These are phyloP conservation scores for Tetragnatha montana DNA, from an alignment of 2,888 invertebrate species.

Conservation along the genomic window DNA sequence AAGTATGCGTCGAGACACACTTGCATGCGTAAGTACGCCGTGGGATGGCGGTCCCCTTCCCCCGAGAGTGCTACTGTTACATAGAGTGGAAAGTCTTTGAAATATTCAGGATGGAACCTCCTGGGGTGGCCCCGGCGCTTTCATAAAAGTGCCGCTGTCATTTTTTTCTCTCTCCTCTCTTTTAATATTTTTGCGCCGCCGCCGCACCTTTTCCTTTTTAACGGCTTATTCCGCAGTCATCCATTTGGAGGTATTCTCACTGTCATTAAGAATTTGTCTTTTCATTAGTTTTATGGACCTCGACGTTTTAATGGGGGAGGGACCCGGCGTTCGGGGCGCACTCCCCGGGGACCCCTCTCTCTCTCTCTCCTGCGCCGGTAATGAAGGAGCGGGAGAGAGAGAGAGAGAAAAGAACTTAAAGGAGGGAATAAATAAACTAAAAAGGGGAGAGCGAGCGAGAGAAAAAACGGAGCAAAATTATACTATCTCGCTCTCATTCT, in stretches of 20 bases:
- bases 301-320: constrained; percentile 66
- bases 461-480: constrained; percentile 58
- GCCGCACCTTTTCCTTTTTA: constrained; percentile 45
- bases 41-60: constrained; percentile 34
- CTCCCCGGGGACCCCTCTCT: constrained; percentile 24
- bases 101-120: constrained; percentile 57
- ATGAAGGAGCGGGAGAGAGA: constrained; percentile 55
- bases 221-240: constrained; percentile 68
- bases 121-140: constrained; percentile 35
- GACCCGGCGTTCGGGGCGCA: constrained; percentile 29
- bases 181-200: constrained; percentile 55
- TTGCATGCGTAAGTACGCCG: constrained; percentile 62
- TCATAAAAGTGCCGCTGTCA: constrained; percentile 61
- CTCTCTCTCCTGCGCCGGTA: constrained; percentile 41
- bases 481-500: constrained; percentile 66
- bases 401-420: constrained; percentile 39
- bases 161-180: constrained; percentile 37
- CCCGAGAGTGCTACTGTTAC: constrained; percentile 40
- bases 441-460: constrained; percentile 18
- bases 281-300: constrained; percentile 70
- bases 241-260: constrained; percentile 66
- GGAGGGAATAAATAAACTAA: constrained; percentile 16
- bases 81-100: constrained; percentile 48
- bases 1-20: constrained; percentile 59
- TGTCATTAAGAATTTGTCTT: constrained; percentile 71